Evolutionary conservation across 2,888 invertebrate species (phyloP), one percentile per base, ranked within the genome.

Genomic region (Drosophila niveifrons): DNA sequence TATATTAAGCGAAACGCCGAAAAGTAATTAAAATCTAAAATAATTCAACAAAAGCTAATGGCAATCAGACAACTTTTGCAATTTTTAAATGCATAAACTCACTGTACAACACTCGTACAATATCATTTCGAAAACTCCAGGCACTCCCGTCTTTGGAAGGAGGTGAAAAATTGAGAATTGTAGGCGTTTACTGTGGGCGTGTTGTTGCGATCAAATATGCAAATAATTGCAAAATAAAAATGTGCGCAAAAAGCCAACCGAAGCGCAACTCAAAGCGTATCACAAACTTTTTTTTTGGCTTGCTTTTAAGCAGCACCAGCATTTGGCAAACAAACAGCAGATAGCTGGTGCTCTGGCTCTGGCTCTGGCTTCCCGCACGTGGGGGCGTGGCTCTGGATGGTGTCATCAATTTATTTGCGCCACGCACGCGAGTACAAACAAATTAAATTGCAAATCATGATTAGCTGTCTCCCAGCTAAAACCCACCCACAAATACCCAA

Each of bases 371-470:
- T 29, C 47, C 15, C 34, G 51, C 39, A 50, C 31, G 57, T 65
- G 23, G 43, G 52, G 43, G 52, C 51, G 50, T 43, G 43, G 55
- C 48, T 64, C 31, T 43, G 43, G 55, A 46, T 64, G 68, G 64
- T 65, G 85, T 68, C 78, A 82, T 80, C 82, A 84, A 87, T 87
- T 85, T 85, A 88, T 88, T 88, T 85, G 47, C 69, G 68, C 85
- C 88, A 88, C 85, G 85, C 85, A 88, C 88, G 85, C 88, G 72
- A 88, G 75, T 80, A 73, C 85, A 80, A 85, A 77, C 85, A 88
- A 85, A 85, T 88, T 85, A 85, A 85, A 88, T 88, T 85, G 85
- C 85, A 85, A 85, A 88, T 85, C 88, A 87, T 85, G 88, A 85
- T 85, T 88, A 88, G 88, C 85, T 85, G 75, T 63, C 63, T 70